Evolutionary conservation across 2,888 invertebrate species (phyloP).

Genomic region (Chloroclysta siterata): DNA sequence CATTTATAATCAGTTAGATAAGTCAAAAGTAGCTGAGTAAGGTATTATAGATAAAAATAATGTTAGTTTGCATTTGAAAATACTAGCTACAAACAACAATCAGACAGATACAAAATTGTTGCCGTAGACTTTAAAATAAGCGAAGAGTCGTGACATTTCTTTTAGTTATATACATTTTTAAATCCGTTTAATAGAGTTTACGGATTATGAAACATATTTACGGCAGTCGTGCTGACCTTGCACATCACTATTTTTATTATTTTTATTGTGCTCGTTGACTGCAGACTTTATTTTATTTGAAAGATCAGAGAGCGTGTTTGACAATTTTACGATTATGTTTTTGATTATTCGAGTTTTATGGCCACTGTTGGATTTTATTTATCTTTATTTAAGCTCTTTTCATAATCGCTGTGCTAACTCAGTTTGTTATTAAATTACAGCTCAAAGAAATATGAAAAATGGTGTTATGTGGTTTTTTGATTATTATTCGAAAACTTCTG

Average conservation of each 20-base stretch:
- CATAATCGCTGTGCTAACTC: slow-evolving; percentile 30
- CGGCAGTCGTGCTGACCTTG: slow-evolving; percentile 40
- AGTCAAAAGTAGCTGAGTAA: no score
- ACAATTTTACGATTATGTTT: slow-evolving; percentile 42
- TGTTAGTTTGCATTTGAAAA: not conserved
- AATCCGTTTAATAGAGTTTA: slow-evolving; percentile 47
- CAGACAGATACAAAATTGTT: slow-evolving; percentile 1
- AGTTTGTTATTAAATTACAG: slow-evolving; percentile 24
- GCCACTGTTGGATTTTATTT: slow-evolving; percentile 32
- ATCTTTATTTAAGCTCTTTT: slow-evolving; percentile 37
- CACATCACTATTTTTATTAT: slow-evolving; percentile 42
- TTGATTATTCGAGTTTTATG: slow-evolving; percentile 36
- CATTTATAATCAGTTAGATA: no score
- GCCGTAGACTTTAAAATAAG: slow-evolving; percentile 44
- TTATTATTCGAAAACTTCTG: not conserved
- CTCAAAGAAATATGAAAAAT: slow-evolving; percentile 5
- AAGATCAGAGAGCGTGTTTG: slow-evolving; percentile 39
- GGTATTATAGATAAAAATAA: not conserved
- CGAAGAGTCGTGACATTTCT: slow-evolving; percentile 9
- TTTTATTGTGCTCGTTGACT: slow-evolving; percentile 41
- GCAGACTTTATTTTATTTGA: slow-evolving; percentile 40
- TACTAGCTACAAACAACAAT: not conserved
- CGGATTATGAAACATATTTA: slow-evolving; percentile 42
- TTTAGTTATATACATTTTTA: slow-evolving; percentile 25
- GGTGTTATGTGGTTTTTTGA: not conserved